phyloP scores from a whole-genome alignment of 2,888 invertebrate genomes.

The Chalcosyrphus nemorum region DNA sequence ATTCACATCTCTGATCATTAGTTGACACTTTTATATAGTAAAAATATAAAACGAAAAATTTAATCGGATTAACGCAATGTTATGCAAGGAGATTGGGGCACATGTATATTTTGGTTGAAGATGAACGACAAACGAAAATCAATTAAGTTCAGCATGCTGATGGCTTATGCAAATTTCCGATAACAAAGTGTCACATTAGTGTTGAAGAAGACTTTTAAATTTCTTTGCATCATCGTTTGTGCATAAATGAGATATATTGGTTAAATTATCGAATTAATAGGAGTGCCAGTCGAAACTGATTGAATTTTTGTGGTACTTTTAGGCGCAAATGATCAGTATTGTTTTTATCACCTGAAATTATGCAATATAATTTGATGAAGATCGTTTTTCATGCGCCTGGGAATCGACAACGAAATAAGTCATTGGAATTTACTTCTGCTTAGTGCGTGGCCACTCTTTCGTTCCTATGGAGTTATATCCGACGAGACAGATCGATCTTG shows the following conservation, averaged over 20 bases:
- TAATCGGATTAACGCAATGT: constrained; percentile 15
- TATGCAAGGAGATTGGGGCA: neutral
- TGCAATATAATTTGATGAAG: neutral
- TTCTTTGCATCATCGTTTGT: neutral
- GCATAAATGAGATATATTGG: neutral
- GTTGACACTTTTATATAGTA: neutral
- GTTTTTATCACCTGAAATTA: neutral
- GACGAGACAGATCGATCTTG: no score
- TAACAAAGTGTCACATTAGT: neutral
- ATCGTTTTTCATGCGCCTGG: neutral
- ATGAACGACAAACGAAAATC: neutral
- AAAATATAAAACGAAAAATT: neutral
- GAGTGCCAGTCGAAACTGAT: neutral
- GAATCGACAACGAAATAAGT: no score
- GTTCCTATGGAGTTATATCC: no score
- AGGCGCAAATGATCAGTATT: neutral
- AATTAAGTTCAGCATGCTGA: neutral
- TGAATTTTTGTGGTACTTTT: neutral
- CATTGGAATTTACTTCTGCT: no score
- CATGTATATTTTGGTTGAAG: no score
- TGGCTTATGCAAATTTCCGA: neutral
- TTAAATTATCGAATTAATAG: neutral
- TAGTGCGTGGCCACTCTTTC: no score
- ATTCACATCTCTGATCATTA: neutral
- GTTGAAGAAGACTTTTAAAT: neutral